Percentiles rank a stretch among this genome's conserved stretches.
Conservation (phyloP, 2,888 invertebrate species). For the Calameuta filiformis region DNA sequence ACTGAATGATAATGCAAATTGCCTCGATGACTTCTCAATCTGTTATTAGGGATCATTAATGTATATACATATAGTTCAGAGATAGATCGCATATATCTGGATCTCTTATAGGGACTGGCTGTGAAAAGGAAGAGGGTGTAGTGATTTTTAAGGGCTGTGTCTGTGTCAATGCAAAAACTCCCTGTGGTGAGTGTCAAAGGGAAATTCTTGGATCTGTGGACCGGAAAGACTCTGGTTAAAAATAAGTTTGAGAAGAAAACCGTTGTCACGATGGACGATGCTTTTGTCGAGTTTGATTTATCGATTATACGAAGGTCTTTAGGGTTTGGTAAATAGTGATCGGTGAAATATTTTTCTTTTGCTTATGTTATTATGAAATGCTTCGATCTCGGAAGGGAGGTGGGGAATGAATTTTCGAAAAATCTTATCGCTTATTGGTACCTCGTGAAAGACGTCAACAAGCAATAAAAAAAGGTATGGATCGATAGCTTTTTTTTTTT, state of each 20-base stretch:
- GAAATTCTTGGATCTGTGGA: background rate
- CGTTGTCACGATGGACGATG: background rate
- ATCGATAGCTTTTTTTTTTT: background rate
- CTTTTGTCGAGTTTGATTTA: background rate
- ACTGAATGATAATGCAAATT: background rate
- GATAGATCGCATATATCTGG: background rate
- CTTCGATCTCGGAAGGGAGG: background rate
- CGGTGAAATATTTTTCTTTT: background rate
- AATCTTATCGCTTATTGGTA: background rate
- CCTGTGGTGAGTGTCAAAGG: background rate
- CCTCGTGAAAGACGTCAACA: background rate
- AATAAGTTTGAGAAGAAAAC: background rate
- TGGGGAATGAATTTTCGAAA: background rate
- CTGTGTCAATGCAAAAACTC: background rate
- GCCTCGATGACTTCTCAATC: background rate
- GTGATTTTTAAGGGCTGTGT: background rate
- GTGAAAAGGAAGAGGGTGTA: background rate
- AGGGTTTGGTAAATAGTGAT: background rate
- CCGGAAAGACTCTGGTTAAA: background rate
- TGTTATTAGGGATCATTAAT: background rate
- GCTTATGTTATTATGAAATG: background rate
- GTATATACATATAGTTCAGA: background rate
- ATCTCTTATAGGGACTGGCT: background rate
- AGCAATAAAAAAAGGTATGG: background rate
- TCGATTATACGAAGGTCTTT: background rate